A percentile compares a stretch with the other conserved stretches of the same genome.
Conservation (phyloP, 2,797 vertebrate genomes). For the Girardinus metallicus region DNA sequence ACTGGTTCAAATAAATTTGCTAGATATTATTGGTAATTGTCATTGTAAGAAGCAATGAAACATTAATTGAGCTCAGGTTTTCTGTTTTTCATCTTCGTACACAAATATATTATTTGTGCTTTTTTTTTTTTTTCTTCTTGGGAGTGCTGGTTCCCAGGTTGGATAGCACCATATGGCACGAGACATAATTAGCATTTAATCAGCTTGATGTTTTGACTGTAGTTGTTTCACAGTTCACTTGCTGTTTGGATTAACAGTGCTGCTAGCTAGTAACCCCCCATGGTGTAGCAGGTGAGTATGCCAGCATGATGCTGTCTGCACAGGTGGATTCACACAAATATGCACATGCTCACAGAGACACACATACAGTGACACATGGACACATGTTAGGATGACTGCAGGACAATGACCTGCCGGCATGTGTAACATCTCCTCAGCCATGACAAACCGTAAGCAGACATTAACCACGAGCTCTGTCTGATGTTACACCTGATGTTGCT, state of each 20-base stretch:
- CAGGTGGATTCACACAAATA: constrained; percentile 16
- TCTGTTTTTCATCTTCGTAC: constrained; percentile 10
- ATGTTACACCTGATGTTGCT: not conserved
- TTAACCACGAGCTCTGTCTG: not conserved
- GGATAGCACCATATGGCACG: constrained; percentile 74
- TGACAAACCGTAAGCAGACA: not conserved
- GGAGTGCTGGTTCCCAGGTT: constrained; percentile 54
- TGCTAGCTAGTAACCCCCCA: constrained; percentile 64
- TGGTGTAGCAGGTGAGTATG: constrained; percentile 67
- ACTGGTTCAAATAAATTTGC: constrained; percentile 29
- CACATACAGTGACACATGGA: not conserved
- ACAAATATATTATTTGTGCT: constrained; percentile 29
- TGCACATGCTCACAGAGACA: constrained; percentile 21
- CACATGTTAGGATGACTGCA: constrained; percentile 4
- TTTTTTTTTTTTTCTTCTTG: constrained; percentile 23
- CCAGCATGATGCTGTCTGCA: constrained; percentile 53
- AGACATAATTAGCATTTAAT: constrained; percentile 77
- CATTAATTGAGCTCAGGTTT: constrained; percentile 29
- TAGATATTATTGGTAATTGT: constrained; percentile 46
- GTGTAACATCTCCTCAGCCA: not conserved
- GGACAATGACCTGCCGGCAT: constrained; percentile 4
- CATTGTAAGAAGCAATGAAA: constrained; percentile 28
- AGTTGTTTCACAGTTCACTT: constrained; percentile 80
- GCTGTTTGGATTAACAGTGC: constrained; percentile 67
- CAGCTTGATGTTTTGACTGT: constrained; percentile 79